Conservation (phyloP, 2,888 invertebrate genomes). For the Ochropacha duplaris region DNA sequence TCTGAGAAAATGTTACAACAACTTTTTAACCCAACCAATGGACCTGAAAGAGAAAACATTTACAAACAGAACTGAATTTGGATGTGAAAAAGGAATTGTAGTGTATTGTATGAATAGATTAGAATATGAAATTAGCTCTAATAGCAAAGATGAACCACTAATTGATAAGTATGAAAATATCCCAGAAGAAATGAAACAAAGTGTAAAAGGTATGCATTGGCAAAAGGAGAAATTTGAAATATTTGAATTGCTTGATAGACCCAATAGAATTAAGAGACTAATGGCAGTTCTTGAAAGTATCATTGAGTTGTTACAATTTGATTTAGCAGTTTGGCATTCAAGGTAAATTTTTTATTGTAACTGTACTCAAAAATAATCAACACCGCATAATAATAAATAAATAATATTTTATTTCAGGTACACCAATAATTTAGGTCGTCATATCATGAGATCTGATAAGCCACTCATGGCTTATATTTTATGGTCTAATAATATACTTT, state of each 20-base stretch:
- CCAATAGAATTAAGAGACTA: conserved; percentile 75
- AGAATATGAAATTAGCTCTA: conserved; percentile 59
- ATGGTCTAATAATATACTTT: conserved; percentile 61
- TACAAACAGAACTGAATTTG: conserved; percentile 58
- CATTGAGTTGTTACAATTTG: conserved; percentile 79
- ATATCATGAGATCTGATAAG: conserved; percentile 62
- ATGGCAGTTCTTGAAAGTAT: conserved; percentile 76
- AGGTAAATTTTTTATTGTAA: conserved; percentile 51
- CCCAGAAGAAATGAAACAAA: conserved; percentile 61
- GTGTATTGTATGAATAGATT: conserved; percentile 70
- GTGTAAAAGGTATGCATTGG: conserved; percentile 64
- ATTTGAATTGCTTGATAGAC: conserved; percentile 59
- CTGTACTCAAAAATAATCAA: neutral
- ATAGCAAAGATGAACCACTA: conserved; percentile 59
- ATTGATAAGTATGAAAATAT: conserved; percentile 57
- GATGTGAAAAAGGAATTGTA: conserved; percentile 58
- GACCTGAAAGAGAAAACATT: conserved; percentile 57
- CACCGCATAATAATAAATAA: conserved; percentile 1
- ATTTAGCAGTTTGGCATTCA: conserved; percentile 81
- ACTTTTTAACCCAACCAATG: conserved; percentile 64
- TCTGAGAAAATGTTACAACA: conserved; percentile 58
- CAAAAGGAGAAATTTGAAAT: conserved; percentile 71
- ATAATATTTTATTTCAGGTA: conserved; percentile 48
- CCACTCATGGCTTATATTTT: conserved; percentile 64
- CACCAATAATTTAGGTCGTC: conserved; percentile 51